Conservation (phyloP, 2,888 invertebrate genomes). For the Macrophya alboannulata region DNA sequence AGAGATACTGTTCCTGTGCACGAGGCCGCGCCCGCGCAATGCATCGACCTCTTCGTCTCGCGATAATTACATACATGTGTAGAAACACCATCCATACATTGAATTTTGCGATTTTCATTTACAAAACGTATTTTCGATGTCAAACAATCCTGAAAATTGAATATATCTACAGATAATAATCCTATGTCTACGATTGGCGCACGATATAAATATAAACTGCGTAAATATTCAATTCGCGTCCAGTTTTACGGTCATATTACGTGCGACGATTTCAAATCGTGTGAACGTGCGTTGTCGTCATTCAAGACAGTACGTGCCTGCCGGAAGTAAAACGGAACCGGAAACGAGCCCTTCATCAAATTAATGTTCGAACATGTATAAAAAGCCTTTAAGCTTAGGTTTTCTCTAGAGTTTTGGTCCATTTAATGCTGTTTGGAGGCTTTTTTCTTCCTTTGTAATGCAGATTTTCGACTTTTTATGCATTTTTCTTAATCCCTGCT, state of each 20-base stretch:
- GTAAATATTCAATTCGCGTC: conserved; percentile 32
- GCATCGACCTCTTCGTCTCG: conserved; percentile 35
- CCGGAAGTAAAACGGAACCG: conserved; percentile 42
- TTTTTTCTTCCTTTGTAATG: conserved; percentile 16
- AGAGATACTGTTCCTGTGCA: conserved; percentile 65
- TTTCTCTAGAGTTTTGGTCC: not conserved
- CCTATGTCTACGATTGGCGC: not conserved
- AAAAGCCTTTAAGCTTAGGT: not conserved
- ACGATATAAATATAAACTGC: not conserved
- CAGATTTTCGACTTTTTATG: not conserved
- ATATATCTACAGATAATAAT: not conserved
- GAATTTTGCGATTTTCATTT: not conserved
- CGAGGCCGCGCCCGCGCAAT: conserved; percentile 26
- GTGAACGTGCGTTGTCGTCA: not conserved
- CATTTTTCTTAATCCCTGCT: not conserved
- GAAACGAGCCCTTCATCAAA: conserved; percentile 11
- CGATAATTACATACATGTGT: conserved; percentile 8
- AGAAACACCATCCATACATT: not conserved
- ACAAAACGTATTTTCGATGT: not conserved
- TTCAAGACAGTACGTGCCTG: not conserved
- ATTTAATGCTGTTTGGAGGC: not conserved
- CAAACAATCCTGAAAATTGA: not conserved
- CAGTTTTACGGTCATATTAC: conserved; percentile 35
- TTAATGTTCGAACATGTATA: not conserved
- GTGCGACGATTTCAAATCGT: conserved; percentile 37